Base-by-base conservation (phyloP, 2,113 vertebrate genomes). In the Euleptes europaea region DNA sequence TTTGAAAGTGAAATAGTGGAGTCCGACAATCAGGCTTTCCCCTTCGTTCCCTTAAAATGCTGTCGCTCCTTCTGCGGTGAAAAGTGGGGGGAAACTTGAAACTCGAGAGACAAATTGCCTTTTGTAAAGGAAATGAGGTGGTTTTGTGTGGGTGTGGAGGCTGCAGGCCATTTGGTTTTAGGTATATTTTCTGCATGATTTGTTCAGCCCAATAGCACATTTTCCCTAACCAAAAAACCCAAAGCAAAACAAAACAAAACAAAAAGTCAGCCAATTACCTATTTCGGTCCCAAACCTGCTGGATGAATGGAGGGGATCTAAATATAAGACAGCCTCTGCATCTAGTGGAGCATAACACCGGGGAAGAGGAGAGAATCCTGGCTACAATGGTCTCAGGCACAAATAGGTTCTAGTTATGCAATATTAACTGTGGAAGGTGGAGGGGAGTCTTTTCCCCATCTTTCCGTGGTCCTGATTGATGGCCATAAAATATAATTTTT, bases 1-100 rank as follows among this genome's bases (percentile, higher is more conserved):
- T 28, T 23, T 63, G 26, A 63, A 23, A 28, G 38, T 79, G 51
- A 89, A 89, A 82, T 47, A 78, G 77, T 63, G 57, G 60, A 87
- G 83, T 49, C 85, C 66, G 67, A 33, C 31, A 90, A 83, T 3
- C 10, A 77, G 3, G 0, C 3, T 15, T 78, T 75, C 76, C n/a
- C 44, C 51, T 65, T 78, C n/a, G 72, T 88, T 65, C 70, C 67
- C 86, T 70, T 84, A 71, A 0, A 79, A 84, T n/a, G 8, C 38
- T 5, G 4, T 38, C 1, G 26, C 6, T 9, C 51, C 70, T 10
- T 42, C 47, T n/a, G 10, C 40, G 21, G 23, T 54, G 63, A 67
- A 54, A 54, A 15, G 33, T 38, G 8, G 7, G 54, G 33, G 65
- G 11, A 1, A 60, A 54, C 14, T 78, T 21, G 23, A 78, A 0